Base-by-base conservation (phyloP, 2,797 vertebrate species). In the Bufotes viridis region DNA sequence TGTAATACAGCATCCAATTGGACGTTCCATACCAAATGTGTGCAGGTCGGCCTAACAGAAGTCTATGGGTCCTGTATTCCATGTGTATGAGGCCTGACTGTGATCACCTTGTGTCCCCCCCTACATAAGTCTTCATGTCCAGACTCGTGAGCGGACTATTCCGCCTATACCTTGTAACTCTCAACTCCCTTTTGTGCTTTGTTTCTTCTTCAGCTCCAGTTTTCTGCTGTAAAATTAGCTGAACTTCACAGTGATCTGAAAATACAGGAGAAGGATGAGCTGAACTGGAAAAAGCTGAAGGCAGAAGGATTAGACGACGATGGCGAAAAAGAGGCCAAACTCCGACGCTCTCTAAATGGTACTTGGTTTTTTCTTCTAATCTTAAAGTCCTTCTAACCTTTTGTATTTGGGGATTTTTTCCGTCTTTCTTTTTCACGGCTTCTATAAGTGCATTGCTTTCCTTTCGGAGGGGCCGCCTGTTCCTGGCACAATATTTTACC, bases 171-270 rank as follows among this genome's bases (percentile, higher is more conserved):
- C 24, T 26, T 15, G 78, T 29, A 2, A 26, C 9, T 29, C 53
- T 58, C 12, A n/a, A 0, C 29, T 10, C 29, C 69, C 24, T 51
- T 53, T 60, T 58, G 2, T 63, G 18, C 0, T 55, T 53, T 81
- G 10, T 87, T 0, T 75, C 20, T 53, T 55, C 0, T 0, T 69
- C 80, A 99, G 97, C 97, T 97, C 84, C 95, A 97, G 83, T 92
- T 99, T 51, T 91, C 97, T 4, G 96, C 98, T 0, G 96, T 97
- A 86, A 95, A 94, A 0, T 94, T 97, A 89, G 94, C 97, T 0
- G 98, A 99, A 93, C 95, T 99, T 78, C 98, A 99, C 87, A 97
- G 97, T 26, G 98, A 99, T 86, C 93, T 99, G 75, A 98, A 97
- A 94, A 96, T 99, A 51, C 98, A 99, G 87, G 98, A 99, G 86